phyloP scores from a whole-genome alignment of 2,113 vertebrate species.

The Melanocharis versteri region DNA sequence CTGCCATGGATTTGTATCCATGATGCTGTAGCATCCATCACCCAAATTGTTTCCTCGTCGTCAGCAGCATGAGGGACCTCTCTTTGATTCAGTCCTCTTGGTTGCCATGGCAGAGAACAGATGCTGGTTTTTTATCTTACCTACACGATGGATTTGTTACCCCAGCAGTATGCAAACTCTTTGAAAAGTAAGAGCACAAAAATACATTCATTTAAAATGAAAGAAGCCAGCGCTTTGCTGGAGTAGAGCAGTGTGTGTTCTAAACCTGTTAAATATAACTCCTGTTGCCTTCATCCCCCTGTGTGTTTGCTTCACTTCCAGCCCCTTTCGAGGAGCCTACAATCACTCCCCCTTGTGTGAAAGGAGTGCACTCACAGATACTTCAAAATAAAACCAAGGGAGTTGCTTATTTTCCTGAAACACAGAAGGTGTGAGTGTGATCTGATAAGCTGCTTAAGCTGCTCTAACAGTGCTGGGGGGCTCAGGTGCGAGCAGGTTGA shows the following conservation, averaged over 20 bases:
- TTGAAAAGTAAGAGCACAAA: background rate
- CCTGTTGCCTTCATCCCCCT: background rate
- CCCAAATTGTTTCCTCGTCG: background rate
- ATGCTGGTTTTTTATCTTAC: background rate
- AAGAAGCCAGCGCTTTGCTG: background rate
- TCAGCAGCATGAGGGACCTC: background rate
- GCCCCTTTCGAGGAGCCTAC: background rate
- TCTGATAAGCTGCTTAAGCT: background rate
- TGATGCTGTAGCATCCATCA: background rate
- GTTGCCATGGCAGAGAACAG: background rate
- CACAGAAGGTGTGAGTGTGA: background rate
- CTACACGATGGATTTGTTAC: background rate
- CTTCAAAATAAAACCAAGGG: background rate
- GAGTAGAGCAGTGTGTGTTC: background rate
- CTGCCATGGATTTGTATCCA: background rate
- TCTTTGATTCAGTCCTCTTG: background rate
- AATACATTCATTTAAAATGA: background rate
- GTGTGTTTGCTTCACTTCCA: background rate
- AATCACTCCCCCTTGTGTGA: background rate
- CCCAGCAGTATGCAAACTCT: background rate
- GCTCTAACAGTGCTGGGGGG: background rate
- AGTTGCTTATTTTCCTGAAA: background rate
- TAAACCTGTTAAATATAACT: background rate
- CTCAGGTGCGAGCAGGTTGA: background rate
- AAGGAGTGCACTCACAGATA: background rate